Percentiles rank a stretch among this genome's conserved stretches.
These are phyloP conservation scores for Xyliphius kryptos DNA, from an alignment of 2,113 vertebrate genomes.

Conservation along the genomic window DNA sequence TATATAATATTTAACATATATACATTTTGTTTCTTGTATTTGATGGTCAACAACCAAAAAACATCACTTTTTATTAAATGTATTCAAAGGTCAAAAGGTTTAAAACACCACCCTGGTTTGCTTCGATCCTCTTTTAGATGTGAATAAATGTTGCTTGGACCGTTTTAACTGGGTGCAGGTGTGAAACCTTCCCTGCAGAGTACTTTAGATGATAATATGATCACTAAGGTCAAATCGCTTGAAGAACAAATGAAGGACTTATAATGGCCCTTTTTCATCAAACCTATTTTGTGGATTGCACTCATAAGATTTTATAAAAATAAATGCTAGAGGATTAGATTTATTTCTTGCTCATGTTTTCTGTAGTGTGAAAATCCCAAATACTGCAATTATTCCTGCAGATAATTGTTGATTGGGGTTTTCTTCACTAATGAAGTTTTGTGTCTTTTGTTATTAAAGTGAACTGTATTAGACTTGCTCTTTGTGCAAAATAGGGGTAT, in stretches of 20 bases:
- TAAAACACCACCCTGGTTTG: constrained; percentile 1
- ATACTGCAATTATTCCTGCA: too few species aligned
- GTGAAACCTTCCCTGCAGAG: constrained; percentile 12
- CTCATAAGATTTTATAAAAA: constrained; percentile 9
- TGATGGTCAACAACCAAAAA: background rate
- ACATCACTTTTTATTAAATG: background rate
- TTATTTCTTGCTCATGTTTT: constrained; percentile 12
- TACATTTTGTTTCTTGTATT: too few species aligned
- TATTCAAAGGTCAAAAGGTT: background rate
- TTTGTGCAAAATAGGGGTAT: too few species aligned
- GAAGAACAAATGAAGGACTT: constrained; percentile 17
- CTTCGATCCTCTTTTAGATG: constrained; percentile 14
- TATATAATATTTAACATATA: too few species aligned
- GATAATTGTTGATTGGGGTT: too few species aligned
- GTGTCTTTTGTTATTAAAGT: too few species aligned
- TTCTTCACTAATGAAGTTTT: too few species aligned
- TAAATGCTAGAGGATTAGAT: constrained; percentile 2
- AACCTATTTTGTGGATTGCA: constrained; percentile 30
- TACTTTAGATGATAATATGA: constrained; percentile 32
- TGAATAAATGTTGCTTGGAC: constrained; percentile 26
- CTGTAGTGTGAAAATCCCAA: too few species aligned
- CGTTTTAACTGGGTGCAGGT: constrained; percentile 22
- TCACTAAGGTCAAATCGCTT: constrained; percentile 33
- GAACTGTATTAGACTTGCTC: too few species aligned
- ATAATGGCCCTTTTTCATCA: constrained; percentile 14